Conservation (phyloP, 1,140 invertebrate genomes). For the Diachasma alloeum region DNA sequence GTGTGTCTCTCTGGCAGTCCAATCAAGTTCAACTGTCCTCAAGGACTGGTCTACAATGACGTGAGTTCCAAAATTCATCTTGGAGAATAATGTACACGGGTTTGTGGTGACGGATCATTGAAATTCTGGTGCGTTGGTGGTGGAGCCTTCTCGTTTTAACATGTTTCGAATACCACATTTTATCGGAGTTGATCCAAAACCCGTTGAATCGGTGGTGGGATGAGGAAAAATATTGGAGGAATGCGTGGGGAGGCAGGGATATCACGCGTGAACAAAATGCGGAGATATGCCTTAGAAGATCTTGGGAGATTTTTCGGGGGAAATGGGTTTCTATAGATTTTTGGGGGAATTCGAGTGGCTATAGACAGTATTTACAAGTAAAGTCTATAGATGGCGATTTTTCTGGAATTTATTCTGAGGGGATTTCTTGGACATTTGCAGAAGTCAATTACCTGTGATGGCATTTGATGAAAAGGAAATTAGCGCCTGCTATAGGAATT, state of each 20-base stretch:
- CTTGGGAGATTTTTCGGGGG: too few relatives aligned
- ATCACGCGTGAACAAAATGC: too few relatives aligned
- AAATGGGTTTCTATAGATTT: too few relatives aligned
- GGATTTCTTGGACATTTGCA: too few relatives aligned
- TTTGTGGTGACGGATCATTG: neutral
- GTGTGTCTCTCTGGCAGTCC: constrained; percentile 69
- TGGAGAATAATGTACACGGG: neutral
- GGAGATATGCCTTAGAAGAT: too few relatives aligned
- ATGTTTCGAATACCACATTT: constrained; percentile 15
- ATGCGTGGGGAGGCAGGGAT: neutral
- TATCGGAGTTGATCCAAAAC: neutral
- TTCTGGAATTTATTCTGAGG: too few relatives aligned
- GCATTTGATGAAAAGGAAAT: too few relatives aligned
- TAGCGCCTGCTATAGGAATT: too few relatives aligned
- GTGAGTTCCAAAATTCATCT: constrained; percentile 59
- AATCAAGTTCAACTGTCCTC: constrained; percentile 71
- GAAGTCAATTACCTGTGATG: too few relatives aligned
- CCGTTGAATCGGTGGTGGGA: neutral
- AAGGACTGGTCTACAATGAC: constrained; percentile 70
- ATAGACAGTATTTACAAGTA: too few relatives aligned
- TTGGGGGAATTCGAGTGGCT: too few relatives aligned
- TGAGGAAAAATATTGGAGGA: neutral
- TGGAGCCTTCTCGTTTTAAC: neutral
- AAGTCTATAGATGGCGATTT: too few relatives aligned
- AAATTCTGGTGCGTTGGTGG: neutral